Evolutionary conservation across 2,113 vertebrate species (phyloP).

Genomic region (Prinia subflava): DNA sequence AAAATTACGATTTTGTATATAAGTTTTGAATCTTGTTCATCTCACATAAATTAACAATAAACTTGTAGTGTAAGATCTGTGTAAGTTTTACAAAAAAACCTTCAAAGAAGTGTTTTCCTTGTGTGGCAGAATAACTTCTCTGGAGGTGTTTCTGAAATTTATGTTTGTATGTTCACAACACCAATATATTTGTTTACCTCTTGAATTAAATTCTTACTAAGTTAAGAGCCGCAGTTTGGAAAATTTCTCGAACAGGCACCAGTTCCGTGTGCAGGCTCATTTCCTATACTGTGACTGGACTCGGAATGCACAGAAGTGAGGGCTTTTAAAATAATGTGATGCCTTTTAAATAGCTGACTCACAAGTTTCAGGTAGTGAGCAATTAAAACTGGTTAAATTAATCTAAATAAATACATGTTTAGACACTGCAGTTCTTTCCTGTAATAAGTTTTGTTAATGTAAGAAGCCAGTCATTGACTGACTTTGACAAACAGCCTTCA

Average conservation of each 20-base stretch:
- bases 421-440: background rate
- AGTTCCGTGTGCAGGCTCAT: background rate
- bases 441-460: background rate
- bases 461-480: background rate
- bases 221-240: background rate
- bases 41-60: background rate
- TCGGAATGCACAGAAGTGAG: background rate
- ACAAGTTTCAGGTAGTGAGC: background rate
- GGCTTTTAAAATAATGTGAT: background rate
- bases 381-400: background rate
- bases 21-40: background rate
- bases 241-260: background rate
- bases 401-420: background rate
- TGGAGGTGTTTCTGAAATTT: background rate
- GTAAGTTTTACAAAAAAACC: background rate
- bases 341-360: background rate
- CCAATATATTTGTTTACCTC: background rate
- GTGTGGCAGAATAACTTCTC: background rate
- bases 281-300: background rate
- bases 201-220: background rate
- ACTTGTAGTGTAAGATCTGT: background rate
- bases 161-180: background rate
- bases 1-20: background rate
- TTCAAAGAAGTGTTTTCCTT: background rate
- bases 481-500: background rate